Conservation (phyloP, 2,888 invertebrate genomes). For the Drosophila longiperda region DNA sequence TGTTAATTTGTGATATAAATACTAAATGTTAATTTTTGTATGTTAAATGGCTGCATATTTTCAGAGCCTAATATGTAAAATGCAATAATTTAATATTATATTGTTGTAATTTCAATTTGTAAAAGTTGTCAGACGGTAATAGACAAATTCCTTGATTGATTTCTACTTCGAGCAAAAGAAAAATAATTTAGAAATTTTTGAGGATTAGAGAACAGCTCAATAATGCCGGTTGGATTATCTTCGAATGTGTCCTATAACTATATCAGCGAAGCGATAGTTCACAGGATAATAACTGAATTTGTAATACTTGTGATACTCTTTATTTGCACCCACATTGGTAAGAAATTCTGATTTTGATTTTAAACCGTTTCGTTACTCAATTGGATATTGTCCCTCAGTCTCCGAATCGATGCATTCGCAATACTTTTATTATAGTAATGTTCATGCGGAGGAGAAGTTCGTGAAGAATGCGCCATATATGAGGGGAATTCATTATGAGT, state of each 20-base stretch:
- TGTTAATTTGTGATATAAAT: too few relatives aligned
- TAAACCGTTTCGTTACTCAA: not conserved
- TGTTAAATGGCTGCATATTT: too few relatives aligned
- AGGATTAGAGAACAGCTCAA: not conserved
- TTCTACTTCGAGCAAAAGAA: not conserved
- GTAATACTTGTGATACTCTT: slow-evolving; percentile 8
- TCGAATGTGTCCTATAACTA: slow-evolving; percentile 13
- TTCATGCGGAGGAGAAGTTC: not conserved
- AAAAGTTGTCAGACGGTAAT: too few relatives aligned
- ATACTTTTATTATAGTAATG: slow-evolving; percentile 8
- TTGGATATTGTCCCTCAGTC: not conserved
- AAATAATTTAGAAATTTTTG: not conserved
- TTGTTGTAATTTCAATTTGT: too few relatives aligned
- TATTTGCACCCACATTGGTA: slow-evolving; percentile 7
- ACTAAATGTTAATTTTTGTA: too few relatives aligned
- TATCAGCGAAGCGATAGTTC: slow-evolving; percentile 18
- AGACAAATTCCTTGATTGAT: not conserved
- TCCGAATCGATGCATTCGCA: not conserved
- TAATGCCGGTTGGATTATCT: slow-evolving; percentile 2
- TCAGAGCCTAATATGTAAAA: too few relatives aligned
- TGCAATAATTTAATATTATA: too few relatives aligned
- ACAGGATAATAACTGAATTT: slow-evolving; percentile 1
- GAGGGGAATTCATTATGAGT: not conserved
- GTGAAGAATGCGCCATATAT: not conserved
- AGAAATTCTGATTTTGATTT: not conserved